phyloP scores from a whole-genome alignment of 2,888 invertebrate genomes.

The Chrysodeixis includens region DNA sequence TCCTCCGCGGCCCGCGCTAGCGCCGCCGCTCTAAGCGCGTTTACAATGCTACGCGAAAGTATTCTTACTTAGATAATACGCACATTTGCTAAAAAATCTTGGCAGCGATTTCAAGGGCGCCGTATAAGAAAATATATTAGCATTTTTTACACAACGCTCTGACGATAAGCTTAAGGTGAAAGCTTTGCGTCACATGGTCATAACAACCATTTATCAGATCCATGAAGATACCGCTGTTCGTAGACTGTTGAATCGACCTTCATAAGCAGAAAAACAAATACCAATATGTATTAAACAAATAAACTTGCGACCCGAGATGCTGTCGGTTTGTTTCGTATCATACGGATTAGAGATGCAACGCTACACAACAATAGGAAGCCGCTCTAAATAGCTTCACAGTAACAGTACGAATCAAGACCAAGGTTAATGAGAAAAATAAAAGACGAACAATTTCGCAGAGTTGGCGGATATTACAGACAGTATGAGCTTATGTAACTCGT shows the following conservation, averaged over 20 bases:
- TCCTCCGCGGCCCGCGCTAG: not conserved
- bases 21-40: not conserved
- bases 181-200: conserved; percentile 18
- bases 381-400: not conserved
- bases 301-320: not conserved
- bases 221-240: conserved; percentile 1
- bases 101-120: conserved; percentile 43
- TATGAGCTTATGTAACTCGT: conserved; percentile 9
- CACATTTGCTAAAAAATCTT: conserved; percentile 20
- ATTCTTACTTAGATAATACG: conserved; percentile 11
- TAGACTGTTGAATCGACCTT: not conserved
- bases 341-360: not conserved
- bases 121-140: conserved; percentile 31
- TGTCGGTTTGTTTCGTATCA: not conserved
- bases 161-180: conserved; percentile 33
- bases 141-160: conserved; percentile 31
- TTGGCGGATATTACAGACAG: not conserved
- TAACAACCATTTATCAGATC: conserved; percentile 18
- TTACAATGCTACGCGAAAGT: conserved; percentile 5
- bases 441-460: conserved; percentile 10
- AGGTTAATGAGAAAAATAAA: conserved; percentile 21
- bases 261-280: not conserved
- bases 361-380: not conserved
- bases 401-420: conserved; percentile 13
- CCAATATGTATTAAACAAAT: not conserved